A percentile compares a stretch with the other conserved stretches of the same genome.
These are phyloP conservation scores for Azorinus chamasolen DNA, from an alignment of 2,888 invertebrate genomes.

Conservation along the genomic window DNA sequence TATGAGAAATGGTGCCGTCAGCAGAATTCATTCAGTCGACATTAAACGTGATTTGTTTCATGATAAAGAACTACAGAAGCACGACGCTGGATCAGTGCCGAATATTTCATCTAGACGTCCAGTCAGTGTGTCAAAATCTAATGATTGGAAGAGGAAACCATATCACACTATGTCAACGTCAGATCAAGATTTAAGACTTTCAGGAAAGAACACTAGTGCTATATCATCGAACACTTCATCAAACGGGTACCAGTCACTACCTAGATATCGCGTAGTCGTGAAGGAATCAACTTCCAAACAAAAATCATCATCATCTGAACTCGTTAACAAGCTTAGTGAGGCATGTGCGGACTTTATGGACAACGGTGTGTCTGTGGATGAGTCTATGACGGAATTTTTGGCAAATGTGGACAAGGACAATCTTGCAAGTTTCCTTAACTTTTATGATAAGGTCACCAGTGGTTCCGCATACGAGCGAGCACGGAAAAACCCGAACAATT, in stretches of 20 bases:
- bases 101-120: neutral
- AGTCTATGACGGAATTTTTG: slow-evolving; percentile 60
- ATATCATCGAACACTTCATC: no score
- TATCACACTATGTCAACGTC: slow-evolving; percentile 48
- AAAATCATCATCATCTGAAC: neutral
- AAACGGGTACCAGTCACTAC: slow-evolving; percentile 3
- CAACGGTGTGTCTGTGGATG: slow-evolving; percentile 47
- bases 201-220: neutral
- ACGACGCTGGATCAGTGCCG: slow-evolving; percentile 24
- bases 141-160: slow-evolving; percentile 47
- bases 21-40: slow-evolving; percentile 1
- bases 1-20: neutral
- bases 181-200: slow-evolving; percentile 22
- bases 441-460: slow-evolving; percentile 53
- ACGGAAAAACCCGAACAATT: no score
- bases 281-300: slow-evolving; percentile 1
- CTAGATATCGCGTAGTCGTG: slow-evolving; percentile 50
- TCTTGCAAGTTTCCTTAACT: slow-evolving; percentile 53
- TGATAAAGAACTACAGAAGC: neutral
- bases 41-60: no score
- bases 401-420: slow-evolving; percentile 51
- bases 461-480: slow-evolving; percentile 18
- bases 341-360: slow-evolving; percentile 31
- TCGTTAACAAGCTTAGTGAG: slow-evolving; percentile 20
- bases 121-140: neutral